Evolutionary conservation across 2,888 invertebrate genomes (phyloP), one percentile per base, ranked within the genome.

Genomic region (Venusia cambrica): DNA sequence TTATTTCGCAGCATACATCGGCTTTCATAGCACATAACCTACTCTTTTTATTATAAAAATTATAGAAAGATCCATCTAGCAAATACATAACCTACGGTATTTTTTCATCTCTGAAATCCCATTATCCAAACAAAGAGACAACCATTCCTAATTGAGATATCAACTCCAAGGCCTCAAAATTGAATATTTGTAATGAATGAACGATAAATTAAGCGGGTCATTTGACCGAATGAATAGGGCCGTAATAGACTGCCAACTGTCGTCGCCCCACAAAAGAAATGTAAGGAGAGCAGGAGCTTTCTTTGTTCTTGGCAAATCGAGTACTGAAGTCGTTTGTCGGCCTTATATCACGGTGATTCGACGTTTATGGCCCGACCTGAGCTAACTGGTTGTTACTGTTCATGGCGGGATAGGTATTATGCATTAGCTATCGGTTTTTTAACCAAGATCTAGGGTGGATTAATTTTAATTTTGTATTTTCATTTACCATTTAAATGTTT

Each of bases 221-320:
- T 79, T 83, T 80, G 73, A 76, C 68, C 73, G 71, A 75, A 75
- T 78, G 77, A 81, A 81, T 78, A 71, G 76, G 60, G 52, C 65
- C 44, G 70, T 83, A 79, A 83, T 81, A 77, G 79, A 83, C 72
- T 78, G 75, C 62, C 73, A 74, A 73, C 72, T 73, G 80, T 78
- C 80, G 73, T 57, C 63, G 57, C 62, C 60, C 67, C 69, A 73
- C 80, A 80, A 79, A 79, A 83, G 79, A 76, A 80, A 81, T 75
- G 76, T 73, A 72, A n/a, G 71, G 29, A 38, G 13, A 24, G 19
- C 24, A 62, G 66, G 69, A 57, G 66, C 24, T 69, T 75, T 73
- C 83, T 80, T 81, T 83, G 83, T 84, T 84, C 81, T 81, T 76
- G 70, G 64, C 73, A 76, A 80, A 81, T 80, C 77, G 80, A 80